Evolutionary conservation across 2,113 vertebrate species (phyloP).

Genomic region (Mustelus asterias): DNA sequence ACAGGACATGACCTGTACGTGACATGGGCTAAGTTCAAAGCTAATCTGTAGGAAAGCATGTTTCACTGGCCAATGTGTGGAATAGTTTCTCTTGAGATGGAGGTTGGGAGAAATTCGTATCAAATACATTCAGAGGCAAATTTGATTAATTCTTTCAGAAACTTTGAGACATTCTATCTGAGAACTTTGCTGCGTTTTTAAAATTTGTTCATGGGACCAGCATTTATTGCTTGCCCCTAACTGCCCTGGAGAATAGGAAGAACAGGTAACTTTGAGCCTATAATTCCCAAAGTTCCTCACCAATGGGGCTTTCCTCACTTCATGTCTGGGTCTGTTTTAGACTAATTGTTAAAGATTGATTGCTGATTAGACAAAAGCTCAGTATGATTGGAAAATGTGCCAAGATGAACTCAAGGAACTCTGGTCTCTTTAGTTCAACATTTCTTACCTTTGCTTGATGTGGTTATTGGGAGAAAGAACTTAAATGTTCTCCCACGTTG

Average conservation of each 20-base stretch:
- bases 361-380: background rate
- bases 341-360: background rate
- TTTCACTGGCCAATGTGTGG: background rate
- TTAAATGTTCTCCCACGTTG: background rate
- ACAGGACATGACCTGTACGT: background rate
- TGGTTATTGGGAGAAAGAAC: background rate
- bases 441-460: background rate
- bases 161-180: background rate
- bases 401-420: background rate
- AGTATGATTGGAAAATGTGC: background rate
- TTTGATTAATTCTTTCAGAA: background rate
- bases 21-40: background rate
- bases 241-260: background rate
- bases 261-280: background rate
- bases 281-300: background rate
- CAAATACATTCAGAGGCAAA: background rate
- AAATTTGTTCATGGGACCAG: too few species aligned
- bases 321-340: too few species aligned
- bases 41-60: background rate
- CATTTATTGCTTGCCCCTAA: too few species aligned
- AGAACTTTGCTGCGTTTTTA: background rate
- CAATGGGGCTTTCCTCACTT: background rate
- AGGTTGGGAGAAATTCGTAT: background rate
- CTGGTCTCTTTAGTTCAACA: background rate
- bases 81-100: background rate